A percentile compares a stretch with the other conserved stretches of the same genome.
These are phyloP conservation scores for Microchirus variegatus DNA, from an alignment of 2,797 vertebrate genomes.

Conservation along the genomic window DNA sequence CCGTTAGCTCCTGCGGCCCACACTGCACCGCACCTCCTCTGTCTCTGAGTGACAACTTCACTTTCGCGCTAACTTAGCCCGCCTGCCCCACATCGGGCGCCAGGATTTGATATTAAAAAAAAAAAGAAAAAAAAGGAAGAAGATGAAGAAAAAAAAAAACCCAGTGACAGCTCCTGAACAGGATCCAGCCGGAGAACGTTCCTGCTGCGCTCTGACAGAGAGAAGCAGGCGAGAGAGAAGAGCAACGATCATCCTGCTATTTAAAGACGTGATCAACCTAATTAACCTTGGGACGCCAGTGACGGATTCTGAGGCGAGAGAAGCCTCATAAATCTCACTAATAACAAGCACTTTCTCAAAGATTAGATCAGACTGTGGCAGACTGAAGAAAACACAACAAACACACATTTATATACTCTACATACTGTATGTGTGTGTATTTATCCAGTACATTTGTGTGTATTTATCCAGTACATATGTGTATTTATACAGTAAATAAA, in stretches of 20 bases:
- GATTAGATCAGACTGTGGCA: conserved; percentile 37
- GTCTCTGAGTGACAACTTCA: conserved; percentile 87
- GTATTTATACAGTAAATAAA: too few relatives aligned
- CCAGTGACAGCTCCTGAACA: conserved; percentile 62
- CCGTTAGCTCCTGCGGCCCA: conserved; percentile 82
- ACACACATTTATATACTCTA: neutral
- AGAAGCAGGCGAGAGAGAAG: conserved; percentile 43
- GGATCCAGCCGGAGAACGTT: conserved; percentile 50
- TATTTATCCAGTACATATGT: too few relatives aligned
- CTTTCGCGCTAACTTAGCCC: conserved; percentile 80
- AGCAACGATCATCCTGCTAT: conserved; percentile 78
- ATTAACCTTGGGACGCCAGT: conserved; percentile 79
- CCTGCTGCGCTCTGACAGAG: conserved; percentile 45
- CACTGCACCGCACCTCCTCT: conserved; percentile 82
- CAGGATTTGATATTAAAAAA: conserved; percentile 52
- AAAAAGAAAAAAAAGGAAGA: neutral
- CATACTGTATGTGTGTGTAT: too few relatives aligned
- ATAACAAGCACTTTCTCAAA: conserved; percentile 73
- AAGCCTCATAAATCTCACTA: conserved; percentile 77
- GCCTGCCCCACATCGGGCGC: conserved; percentile 66
- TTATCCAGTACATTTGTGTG: too few relatives aligned
- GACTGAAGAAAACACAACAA: conserved; percentile 55
- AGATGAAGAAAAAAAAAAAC: neutral
- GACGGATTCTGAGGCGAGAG: conserved; percentile 73
- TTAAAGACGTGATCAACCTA: conserved; percentile 84